Evolutionary conservation across 64 coral and sea anemone species (phyloP), one percentile per base, ranked within the genome.

Genomic region (Trachythela sp.): DNA sequence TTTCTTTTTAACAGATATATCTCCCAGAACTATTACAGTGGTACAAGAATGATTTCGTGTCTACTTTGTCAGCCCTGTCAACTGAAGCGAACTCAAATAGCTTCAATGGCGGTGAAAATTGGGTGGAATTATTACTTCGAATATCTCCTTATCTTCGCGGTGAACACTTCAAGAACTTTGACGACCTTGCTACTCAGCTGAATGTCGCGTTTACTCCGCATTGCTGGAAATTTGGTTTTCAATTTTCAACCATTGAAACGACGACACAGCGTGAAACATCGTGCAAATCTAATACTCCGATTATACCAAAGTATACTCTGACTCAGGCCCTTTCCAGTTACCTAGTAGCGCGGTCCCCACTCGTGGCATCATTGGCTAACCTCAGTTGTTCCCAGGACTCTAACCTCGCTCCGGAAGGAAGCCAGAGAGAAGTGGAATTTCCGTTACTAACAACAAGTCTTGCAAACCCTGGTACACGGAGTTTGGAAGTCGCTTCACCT

Each of bases 171-270:
- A 35, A 37, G 10, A 80, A 80, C 0, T 35, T 80, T 30, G 37
- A 39, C 30, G 64, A 89, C 22, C 26, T 90, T 20, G 91, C 91
- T 18, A 48, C 51, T 9, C 84, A 89, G 58, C 87, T 99, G 36
- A 91, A 95, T 42, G 92, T 99, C 17, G 83, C 70, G 1, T 99
- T 92, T 45, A 84, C 86, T 0, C 91, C 96, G 11, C 94, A 86
- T 54, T 95, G 91, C 52, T 99, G 96, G 96, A 91, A 36, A 3
- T 93, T 99, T 85, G 93, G 93, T 2, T 99, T 94, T 87, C 88
- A 70, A 87, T 99, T 99, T 90, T 94, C 26, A 1, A 9, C 56
- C 24, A 64, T 20, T 6, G 26, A 64, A 64, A 0, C 56, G 26
- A 4, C 56, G 22, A 64, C 20, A 8, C 56, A 1, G 22, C 18